phyloP scores from a whole-genome alignment of 2,888 invertebrate genomes.

The Nemurella pictetii region DNA sequence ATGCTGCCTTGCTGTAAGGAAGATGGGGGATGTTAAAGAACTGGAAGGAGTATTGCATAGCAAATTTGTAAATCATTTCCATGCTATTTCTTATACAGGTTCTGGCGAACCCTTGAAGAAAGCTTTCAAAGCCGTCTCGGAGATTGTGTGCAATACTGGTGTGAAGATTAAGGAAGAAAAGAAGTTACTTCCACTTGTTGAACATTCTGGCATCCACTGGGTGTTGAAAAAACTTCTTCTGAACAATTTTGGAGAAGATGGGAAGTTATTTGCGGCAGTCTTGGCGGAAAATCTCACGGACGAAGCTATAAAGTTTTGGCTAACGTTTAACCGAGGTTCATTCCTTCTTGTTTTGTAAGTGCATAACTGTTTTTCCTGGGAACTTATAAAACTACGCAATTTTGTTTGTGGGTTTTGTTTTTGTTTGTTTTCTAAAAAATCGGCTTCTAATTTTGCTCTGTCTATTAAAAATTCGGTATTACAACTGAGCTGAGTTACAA shows the following conservation, averaged over 20 bases:
- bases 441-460: no score
- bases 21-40: no score
- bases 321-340: slow-evolving; percentile 73
- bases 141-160: slow-evolving; percentile 41
- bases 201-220: slow-evolving; percentile 76
- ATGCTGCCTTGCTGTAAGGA: no score
- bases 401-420: no score
- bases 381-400: no score
- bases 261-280: slow-evolving; percentile 45
- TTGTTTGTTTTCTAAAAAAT: no score
- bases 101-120: slow-evolving; percentile 51
- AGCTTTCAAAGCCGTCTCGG: slow-evolving; percentile 52
- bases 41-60: no score
- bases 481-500: no score
- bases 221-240: slow-evolving; percentile 74
- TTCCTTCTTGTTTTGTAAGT: slow-evolving; percentile 63
- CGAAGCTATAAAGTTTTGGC: slow-evolving; percentile 64
- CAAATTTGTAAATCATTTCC: no score
- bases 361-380: no score
- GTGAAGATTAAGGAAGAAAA: slow-evolving; percentile 53
- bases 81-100: slow-evolving; percentile 47
- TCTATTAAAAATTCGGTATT: no score
- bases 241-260: slow-evolving; percentile 60
- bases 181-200: slow-evolving; percentile 61
- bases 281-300: slow-evolving; percentile 58